Conservation (phyloP, 2,797 vertebrate genomes). For the Tolypeutes matacus region DNA sequence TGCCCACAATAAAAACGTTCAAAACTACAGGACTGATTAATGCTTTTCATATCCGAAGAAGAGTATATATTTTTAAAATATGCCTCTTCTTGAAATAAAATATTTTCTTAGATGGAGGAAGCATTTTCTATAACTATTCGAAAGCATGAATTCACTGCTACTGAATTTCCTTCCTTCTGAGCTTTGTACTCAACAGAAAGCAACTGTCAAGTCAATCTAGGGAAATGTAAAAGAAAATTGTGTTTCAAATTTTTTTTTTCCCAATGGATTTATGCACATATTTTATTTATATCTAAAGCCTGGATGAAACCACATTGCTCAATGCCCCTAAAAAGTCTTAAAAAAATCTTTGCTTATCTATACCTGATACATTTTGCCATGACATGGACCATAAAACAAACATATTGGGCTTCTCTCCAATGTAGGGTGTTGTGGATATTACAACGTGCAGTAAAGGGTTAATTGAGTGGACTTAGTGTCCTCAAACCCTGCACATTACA, state of each 20-base stretch:
- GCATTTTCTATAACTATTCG: conserved; percentile 1
- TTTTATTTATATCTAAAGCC: neutral
- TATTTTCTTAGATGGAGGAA: neutral
- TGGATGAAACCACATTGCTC: neutral
- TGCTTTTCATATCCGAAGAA: neutral
- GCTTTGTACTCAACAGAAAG: neutral
- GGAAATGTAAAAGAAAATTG: conserved; percentile 34
- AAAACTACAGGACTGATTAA: neutral
- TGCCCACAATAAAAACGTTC: neutral
- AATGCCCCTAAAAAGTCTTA: neutral
- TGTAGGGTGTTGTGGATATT: neutral
- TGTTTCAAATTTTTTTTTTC: conserved; percentile 41
- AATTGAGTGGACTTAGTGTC: neutral
- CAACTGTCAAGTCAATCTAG: neutral
- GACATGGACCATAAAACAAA: neutral
- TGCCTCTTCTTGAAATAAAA: neutral
- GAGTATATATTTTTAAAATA: conserved; percentile 35
- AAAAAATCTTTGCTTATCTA: neutral
- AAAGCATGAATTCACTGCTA: neutral
- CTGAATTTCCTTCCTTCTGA: neutral
- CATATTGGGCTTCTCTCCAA: neutral
- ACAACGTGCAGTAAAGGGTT: neutral
- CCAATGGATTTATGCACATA: conserved; percentile 35
- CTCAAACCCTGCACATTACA: neutral
- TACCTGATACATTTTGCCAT: neutral